These are phyloP conservation scores for Sebastes dallii DNA, from an alignment of 2,797 vertebrate genomes.

Conservation along the genomic window DNA sequence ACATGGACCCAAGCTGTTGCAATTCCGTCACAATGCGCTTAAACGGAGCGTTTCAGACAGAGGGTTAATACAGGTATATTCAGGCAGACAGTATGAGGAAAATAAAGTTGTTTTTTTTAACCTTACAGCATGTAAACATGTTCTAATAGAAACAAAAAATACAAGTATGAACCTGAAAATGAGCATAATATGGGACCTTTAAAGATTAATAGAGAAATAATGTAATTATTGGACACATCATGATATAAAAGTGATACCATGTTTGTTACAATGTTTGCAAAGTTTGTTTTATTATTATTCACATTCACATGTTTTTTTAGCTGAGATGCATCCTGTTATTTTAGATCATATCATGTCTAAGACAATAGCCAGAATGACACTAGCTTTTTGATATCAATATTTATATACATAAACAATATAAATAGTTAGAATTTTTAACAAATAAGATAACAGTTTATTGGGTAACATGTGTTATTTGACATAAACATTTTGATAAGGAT, in stretches of 20 bases:
- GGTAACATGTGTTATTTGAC: background rate
- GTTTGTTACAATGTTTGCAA: background rate
- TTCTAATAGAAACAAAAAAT: too few species aligned
- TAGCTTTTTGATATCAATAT: background rate
- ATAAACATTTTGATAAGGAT: background rate
- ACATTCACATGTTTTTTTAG: background rate
- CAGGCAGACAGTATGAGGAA: too few species aligned
- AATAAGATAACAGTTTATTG: background rate
- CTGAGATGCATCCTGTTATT: background rate
- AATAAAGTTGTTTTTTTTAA: too few species aligned
- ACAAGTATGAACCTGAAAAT: too few species aligned
- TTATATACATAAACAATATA: too few species aligned
- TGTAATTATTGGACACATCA: background rate
- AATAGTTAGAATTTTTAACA: too few species aligned
- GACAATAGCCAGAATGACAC: background rate
- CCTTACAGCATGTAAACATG: too few species aligned
- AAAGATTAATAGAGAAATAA: too few species aligned
- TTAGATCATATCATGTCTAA: background rate
- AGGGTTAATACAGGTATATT: too few species aligned
- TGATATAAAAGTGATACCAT: background rate
- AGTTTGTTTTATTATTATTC: background rate
- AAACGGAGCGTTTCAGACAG: too few species aligned
- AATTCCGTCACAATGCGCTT: fast-evolving
- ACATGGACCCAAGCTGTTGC: too few species aligned
- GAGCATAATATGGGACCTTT: too few species aligned